Evolutionary conservation across 2,888 invertebrate genomes (phyloP), one percentile per base, ranked within the genome.

Genomic region (Thereva unica): DNA sequence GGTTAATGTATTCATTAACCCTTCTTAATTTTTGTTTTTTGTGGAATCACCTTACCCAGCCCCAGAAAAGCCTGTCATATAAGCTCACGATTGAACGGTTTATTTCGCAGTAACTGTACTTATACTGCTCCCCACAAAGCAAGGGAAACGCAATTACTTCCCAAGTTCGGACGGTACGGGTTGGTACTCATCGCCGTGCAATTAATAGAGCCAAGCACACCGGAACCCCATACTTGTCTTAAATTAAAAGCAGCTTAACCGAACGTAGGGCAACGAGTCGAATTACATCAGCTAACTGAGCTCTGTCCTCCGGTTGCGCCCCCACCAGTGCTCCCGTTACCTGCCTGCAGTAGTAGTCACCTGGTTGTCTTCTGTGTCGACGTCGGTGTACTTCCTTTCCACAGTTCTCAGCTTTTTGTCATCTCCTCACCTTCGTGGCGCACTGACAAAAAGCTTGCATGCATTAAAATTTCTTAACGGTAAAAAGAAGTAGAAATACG

Each of bases 201-300:
- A 61, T 61, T 50, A 61, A 61, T 61, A 61, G 61, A 61, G 34
- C 61, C 61, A 59, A 49, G 40, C 50, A 50, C 49, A 61, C 61
- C 61, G 61, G 61, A 61, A 61, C 61, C 61, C 61, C 50, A 50
- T 61, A 61, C 61, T 61, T 61, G 50, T 50, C 61, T 61, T 40
- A 50, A 61, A 61, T 61, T 61, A 61, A 61, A 61, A 61, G 61
- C 23, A 61, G 50, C 41, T 61, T 61, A 61, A 41, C 50, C 40
- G 57, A 61, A 50, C 61, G 50, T 10, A 35, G 23, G 23, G 23
- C 23, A 23, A 61, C 12, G 61, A 59, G 40, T 50, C 50, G 38
- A 50, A 49, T 61, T 61, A 40, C 50, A 59, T 49, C 23, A 23
- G 23, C 23, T 23, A 23, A 49, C 50, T 8, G 5, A 3, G 61